These are phyloP conservation scores for Patella vulgata DNA, from an alignment of 1,140 invertebrate genomes.

Conservation along the genomic window DNA sequence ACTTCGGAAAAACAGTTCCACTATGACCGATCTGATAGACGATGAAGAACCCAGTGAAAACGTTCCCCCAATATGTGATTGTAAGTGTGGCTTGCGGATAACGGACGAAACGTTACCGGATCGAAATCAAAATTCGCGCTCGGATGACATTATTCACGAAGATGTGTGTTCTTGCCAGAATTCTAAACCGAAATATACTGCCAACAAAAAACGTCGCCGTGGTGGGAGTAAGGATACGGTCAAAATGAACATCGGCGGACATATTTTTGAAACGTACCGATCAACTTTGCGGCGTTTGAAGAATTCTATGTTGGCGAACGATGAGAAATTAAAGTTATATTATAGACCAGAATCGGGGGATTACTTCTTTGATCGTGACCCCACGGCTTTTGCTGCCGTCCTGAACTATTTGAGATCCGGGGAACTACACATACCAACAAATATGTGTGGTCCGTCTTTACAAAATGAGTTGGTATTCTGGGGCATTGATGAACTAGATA, in stretches of 20 bases:
- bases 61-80: too few species aligned
- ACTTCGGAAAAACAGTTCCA: too few species aligned
- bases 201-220: neutral
- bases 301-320: slow-evolving; percentile 46
- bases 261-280: slow-evolving; percentile 53
- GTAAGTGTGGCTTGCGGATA: too few species aligned
- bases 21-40: too few species aligned
- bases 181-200: too few species aligned
- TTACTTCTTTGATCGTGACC: slow-evolving; percentile 62
- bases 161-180: too few species aligned
- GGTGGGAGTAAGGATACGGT: slow-evolving; percentile 43
- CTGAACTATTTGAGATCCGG: slow-evolving; percentile 60
- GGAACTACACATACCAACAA: slow-evolving; percentile 60
- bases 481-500: slow-evolving; percentile 59
- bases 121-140: too few species aligned
- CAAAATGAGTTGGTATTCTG: slow-evolving; percentile 61
- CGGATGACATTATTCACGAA: too few species aligned
- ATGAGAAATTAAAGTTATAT: slow-evolving; percentile 50
- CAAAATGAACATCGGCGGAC: slow-evolving; percentile 56
- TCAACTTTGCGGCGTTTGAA: slow-evolving; percentile 51
- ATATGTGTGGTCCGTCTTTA: slow-evolving; percentile 56
- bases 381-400: slow-evolving; percentile 52
- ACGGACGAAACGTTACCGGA: too few species aligned
- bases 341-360: slow-evolving; percentile 76
- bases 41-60: too few species aligned